A percentile compares a stretch with the other conserved stretches of the same genome.
These are phyloP conservation scores for Phymastichus coffea DNA, from an alignment of 1,140 invertebrate genomes.

Conservation along the genomic window DNA sequence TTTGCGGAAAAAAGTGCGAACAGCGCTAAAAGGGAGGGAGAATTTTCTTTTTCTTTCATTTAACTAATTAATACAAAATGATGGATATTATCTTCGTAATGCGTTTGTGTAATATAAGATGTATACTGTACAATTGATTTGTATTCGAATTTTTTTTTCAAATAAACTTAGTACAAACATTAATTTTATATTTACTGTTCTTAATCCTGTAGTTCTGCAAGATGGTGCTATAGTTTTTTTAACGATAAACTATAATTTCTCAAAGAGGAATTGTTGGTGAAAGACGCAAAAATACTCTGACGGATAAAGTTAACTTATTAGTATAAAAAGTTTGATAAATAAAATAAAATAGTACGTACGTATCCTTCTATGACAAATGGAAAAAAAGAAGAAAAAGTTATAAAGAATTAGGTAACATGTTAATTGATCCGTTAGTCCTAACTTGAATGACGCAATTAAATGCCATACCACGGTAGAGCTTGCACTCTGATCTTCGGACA, in stretches of 20 bases:
- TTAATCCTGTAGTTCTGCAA: neutral
- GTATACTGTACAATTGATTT: slow-evolving; percentile 52
- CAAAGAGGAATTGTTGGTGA: too few relatives aligned
- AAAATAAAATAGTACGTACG: too few relatives aligned
- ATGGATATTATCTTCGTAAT: slow-evolving; percentile 38
- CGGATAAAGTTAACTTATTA: too few relatives aligned
- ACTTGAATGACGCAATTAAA: too few relatives aligned
- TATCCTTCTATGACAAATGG: too few relatives aligned
- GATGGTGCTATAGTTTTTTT: neutral
- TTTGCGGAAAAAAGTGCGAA: slow-evolving; percentile 25
- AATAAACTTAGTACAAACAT: slow-evolving; percentile 53
- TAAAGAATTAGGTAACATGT: too few relatives aligned
- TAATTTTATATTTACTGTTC: neutral
- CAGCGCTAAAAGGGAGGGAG: slow-evolving; percentile 30
- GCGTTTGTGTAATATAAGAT: slow-evolving; percentile 44
- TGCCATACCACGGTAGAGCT: too few relatives aligned
- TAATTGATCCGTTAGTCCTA: too few relatives aligned
- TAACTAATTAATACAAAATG: slow-evolving; percentile 30
- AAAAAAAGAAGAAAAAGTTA: neutral
- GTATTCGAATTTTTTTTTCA: slow-evolving; percentile 52
- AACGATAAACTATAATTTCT: too few relatives aligned
- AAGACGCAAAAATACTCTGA: too few relatives aligned
- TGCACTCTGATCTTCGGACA: too few relatives aligned
- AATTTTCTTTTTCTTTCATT: slow-evolving; percentile 20
- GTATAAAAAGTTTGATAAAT: too few relatives aligned